Evolutionary conservation across 2,797 vertebrate genomes (phyloP).

Genomic region (Dallia pectoralis): DNA sequence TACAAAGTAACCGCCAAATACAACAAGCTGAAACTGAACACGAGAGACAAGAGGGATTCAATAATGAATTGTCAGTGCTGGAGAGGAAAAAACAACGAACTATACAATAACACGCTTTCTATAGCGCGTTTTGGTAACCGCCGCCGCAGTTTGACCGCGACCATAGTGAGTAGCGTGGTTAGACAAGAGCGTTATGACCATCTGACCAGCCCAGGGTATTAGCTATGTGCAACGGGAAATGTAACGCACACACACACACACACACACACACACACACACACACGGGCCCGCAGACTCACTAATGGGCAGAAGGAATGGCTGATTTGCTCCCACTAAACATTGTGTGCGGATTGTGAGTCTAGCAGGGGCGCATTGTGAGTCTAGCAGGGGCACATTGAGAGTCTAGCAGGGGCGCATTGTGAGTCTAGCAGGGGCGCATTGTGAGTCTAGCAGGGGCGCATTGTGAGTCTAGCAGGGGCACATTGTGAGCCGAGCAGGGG

Average conservation of each 20-base stretch:
- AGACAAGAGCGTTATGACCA: background rate
- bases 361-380: too few species aligned
- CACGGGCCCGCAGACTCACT: constrained; percentile 2
- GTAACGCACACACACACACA: background rate
- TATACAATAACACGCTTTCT: too few species aligned
- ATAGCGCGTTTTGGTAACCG: background rate
- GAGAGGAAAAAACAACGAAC: background rate
- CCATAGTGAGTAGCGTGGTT: background rate
- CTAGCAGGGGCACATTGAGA: too few species aligned
- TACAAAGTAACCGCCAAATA: background rate
- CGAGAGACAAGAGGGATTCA: background rate
- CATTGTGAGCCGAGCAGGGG: too few species aligned
- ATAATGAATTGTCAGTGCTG: background rate
- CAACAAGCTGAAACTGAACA: background rate
- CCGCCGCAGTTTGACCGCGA: background rate
- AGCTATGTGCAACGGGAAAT: background rate
- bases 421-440: too few species aligned
- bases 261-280: background rate
- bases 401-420: too few species aligned
- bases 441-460: too few species aligned
- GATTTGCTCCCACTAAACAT: too few species aligned
- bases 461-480: too few species aligned
- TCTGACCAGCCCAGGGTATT: background rate
- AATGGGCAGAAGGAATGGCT: background rate
- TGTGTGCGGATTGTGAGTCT: too few species aligned